Evolutionary conservation across 2,888 invertebrate genomes (phyloP).

Genomic region (Eupithecia subumbrata): DNA sequence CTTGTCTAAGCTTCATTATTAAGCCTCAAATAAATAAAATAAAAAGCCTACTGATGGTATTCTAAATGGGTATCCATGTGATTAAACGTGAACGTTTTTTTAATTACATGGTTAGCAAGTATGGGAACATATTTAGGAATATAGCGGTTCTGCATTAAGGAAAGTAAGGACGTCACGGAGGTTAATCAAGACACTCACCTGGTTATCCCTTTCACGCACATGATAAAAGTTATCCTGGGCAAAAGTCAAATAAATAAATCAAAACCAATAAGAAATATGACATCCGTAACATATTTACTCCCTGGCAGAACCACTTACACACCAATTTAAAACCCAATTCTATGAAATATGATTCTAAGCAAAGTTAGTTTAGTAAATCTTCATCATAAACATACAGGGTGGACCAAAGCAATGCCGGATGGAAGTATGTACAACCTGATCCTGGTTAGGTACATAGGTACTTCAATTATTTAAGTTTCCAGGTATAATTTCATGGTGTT

Average conservation of each 20-base stretch:
- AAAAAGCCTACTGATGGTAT: too few species aligned
- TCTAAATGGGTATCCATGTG: too few species aligned
- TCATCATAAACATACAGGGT: background rate
- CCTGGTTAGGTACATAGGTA: background rate
- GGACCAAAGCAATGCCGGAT: background rate
- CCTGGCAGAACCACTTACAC: conserved; percentile 17
- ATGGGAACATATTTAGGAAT: background rate
- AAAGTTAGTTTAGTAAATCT: background rate
- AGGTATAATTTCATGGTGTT: background rate
- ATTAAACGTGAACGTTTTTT: too few species aligned
- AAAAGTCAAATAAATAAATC: conserved; percentile 23
- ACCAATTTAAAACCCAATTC: conserved; percentile 7
- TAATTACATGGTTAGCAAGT: too few species aligned
- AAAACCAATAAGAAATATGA: conserved; percentile 12
- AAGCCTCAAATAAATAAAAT: too few species aligned
- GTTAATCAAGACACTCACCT: conserved; percentile 23
- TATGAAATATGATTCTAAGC: background rate
- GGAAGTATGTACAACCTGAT: background rate
- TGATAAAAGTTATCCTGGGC: conserved; percentile 37
- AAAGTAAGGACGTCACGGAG: conserved; percentile 35
- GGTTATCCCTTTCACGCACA: conserved; percentile 33
- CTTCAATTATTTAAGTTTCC: background rate
- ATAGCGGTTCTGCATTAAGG: conserved; percentile 9
- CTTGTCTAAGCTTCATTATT: too few species aligned
- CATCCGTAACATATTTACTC: conserved; percentile 30